Percentiles rank a stretch among this genome's conserved stretches.
phyloP scores from a whole-genome alignment of 2,797 vertebrate genomes.

The Coendou prehensilis region DNA sequence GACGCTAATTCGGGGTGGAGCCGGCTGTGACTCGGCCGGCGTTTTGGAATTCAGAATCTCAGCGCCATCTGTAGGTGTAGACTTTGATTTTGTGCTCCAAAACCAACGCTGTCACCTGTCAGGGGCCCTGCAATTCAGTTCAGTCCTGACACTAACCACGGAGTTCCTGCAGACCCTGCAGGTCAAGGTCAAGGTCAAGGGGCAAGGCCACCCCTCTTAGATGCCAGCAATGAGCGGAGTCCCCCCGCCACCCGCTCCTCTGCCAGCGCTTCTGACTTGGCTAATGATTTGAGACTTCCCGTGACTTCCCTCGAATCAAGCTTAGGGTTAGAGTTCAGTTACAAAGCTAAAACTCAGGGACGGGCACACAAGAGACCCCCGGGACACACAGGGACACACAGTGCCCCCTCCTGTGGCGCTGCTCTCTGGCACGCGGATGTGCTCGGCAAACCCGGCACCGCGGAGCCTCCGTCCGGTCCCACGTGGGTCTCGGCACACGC shows the following conservation, averaged over 20 bases:
- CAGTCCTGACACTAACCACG: background rate
- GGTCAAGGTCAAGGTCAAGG: too few relatives aligned
- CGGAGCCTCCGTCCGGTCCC: background rate
- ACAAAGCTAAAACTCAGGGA: background rate
- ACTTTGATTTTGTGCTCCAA: accelerated
- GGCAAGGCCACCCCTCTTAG: background rate
- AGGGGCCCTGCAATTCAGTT: background rate
- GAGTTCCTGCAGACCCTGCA: background rate
- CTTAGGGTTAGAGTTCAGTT: background rate
- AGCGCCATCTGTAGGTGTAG: background rate
- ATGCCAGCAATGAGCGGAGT: background rate
- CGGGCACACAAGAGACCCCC: accelerated
- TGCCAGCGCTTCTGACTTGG: background rate
- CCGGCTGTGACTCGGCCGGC: background rate
- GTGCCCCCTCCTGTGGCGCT: background rate
- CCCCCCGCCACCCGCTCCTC: background rate
- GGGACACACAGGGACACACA: background rate
- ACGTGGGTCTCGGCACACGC: background rate
- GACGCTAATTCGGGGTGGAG: background rate
- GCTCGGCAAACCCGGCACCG: background rate
- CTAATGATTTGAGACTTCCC: too few relatives aligned
- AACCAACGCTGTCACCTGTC: background rate
- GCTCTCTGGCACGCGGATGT: too few relatives aligned
- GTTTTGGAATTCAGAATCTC: accelerated
- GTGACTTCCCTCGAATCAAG: accelerated